Evolutionary conservation across 2,113 vertebrate genomes (phyloP).

Genomic region (Charadrius vociferus): DNA sequence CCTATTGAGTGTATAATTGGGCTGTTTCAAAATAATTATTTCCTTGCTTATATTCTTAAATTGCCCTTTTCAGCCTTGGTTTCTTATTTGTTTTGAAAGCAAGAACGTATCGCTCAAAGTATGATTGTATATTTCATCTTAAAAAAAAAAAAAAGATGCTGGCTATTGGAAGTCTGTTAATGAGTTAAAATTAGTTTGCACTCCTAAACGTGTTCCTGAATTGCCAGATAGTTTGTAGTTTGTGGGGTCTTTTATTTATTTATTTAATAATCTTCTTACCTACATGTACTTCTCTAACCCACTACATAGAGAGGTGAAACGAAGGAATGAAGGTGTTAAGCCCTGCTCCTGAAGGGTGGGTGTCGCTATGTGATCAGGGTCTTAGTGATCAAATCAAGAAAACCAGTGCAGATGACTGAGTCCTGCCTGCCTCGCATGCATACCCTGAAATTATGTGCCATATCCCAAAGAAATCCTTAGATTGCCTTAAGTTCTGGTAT

Average conservation of each 20-base stretch:
- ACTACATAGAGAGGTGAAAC: background rate
- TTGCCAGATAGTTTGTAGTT: background rate
- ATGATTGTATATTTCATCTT: background rate
- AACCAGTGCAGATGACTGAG: background rate
- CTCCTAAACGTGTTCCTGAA: background rate
- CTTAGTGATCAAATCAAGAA: background rate
- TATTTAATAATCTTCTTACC: background rate
- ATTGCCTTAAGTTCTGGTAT: background rate
- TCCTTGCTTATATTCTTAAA: background rate
- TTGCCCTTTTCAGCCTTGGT: background rate
- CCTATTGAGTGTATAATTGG: background rate
- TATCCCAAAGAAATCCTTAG: background rate
- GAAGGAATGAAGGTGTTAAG: background rate
- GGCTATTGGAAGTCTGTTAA: background rate
- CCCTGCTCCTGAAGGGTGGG: background rate
- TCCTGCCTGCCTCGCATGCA: background rate
- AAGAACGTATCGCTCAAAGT: no score
- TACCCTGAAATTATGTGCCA: background rate
- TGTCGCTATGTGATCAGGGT: background rate
- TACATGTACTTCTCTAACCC: background rate
- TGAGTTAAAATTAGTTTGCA: background rate
- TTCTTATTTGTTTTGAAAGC: background rate
- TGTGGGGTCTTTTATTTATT: background rate
- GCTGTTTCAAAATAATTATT: background rate
- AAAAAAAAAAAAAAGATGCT: background rate